Evolutionary conservation across 2,113 vertebrate species (phyloP).

Genomic region (Mesitornis unicolor): DNA sequence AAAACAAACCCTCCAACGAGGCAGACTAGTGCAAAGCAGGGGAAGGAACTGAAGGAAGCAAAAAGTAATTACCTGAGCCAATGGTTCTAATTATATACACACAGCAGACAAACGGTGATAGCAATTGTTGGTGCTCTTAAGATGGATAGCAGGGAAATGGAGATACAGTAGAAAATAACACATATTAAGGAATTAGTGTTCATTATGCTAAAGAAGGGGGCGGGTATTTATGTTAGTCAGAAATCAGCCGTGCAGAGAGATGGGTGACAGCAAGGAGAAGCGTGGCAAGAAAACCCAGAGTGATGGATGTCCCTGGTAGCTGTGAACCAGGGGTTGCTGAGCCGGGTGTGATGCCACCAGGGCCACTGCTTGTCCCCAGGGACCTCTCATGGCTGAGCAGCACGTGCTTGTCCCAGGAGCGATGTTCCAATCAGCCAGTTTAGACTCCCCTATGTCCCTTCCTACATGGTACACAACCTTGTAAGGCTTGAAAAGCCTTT

Average conservation of each 20-base stretch:
- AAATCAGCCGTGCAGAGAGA: slow-evolving; percentile 22
- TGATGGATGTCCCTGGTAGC: neutral
- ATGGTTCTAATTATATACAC: slow-evolving; percentile 55
- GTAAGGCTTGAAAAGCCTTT: neutral
- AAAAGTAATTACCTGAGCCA: slow-evolving; percentile 45
- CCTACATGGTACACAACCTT: neutral
- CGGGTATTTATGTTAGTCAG: neutral
- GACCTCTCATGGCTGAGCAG: neutral
- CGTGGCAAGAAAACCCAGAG: neutral
- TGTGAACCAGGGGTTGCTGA: neutral
- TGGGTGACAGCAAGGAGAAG: neutral
- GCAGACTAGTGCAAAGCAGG: neutral
- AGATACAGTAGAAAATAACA: slow-evolving; percentile 21
- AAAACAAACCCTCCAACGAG: neutral
- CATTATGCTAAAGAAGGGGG: neutral
- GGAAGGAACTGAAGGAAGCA: slow-evolving; percentile 6
- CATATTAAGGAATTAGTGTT: slow-evolving; percentile 19
- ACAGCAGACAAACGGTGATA: slow-evolving; percentile 1
- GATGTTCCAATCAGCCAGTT: neutral
- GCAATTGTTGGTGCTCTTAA: neutral
- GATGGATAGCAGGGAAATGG: neutral
- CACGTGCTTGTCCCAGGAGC: neutral
- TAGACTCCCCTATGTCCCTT: neutral
- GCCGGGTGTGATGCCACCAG: neutral
- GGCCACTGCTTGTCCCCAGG: neutral